Evolutionary conservation across 2,113 vertebrate genomes (phyloP).

Genomic region (Corythoichthys intestinalis): DNA sequence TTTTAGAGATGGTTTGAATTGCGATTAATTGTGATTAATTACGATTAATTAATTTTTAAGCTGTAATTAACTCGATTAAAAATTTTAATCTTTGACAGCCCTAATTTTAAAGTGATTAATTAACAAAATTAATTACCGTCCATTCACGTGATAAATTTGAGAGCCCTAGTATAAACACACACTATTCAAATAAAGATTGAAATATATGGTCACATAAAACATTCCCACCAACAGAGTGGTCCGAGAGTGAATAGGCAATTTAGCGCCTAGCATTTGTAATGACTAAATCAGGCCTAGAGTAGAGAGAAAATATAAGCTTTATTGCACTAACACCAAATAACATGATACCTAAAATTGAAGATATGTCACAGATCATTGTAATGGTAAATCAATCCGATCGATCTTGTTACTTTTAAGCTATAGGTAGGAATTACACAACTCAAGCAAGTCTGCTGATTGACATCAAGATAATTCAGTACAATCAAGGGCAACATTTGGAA

Average conservation of each 20-base stretch:
- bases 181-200: not conserved
- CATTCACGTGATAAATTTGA: too few species aligned
- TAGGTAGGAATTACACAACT: slow-evolving; percentile 1
- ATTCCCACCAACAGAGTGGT: not conserved
- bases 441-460: slow-evolving; percentile 22
- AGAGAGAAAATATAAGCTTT: not conserved
- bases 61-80: too few species aligned
- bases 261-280: not conserved
- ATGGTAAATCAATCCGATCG: slow-evolving; percentile 3
- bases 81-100: too few species aligned
- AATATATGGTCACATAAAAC: not conserved
- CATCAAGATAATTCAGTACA: slow-evolving; percentile 18
- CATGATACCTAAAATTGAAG: not conserved
- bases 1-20: too few species aligned
- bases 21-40: too few species aligned
- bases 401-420: not conserved
- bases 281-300: not conserved
- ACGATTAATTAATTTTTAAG: too few species aligned
- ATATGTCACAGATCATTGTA: not conserved
- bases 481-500: slow-evolving; percentile 31
- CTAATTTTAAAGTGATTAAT: too few species aligned
- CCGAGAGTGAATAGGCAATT: not conserved
- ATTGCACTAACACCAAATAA: not conserved
- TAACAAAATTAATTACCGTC: too few species aligned
- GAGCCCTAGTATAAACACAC: too few species aligned